Evolutionary conservation across 2,797 vertebrate genomes (phyloP), one percentile per base, ranked within the genome.

Genomic region (Setipinna tenuifilis): DNA sequence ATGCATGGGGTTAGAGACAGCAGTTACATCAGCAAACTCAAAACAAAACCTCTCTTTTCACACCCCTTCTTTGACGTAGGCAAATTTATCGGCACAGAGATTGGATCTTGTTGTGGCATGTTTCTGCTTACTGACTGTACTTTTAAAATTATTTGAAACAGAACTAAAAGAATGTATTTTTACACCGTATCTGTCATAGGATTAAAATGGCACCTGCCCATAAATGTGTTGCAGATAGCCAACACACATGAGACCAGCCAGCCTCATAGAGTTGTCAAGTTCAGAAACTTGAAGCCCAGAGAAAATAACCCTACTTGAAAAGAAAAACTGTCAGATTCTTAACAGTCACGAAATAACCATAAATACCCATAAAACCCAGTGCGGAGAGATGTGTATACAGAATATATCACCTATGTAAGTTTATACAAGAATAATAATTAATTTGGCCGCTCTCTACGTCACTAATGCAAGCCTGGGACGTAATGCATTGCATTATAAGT

Each of bases 291-390:
- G 71, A 78, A 19, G 71, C 41, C 71, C 41, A 44, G 68, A 48
- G 58, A 86, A 87, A 87, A 86, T 83, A 87, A 59, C 85, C 14
- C 35, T 46, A 83, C 78, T 81, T 82, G 57, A 81, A 68, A 85
- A 78, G 82, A 80, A 84, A 87, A 88, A 87, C 59, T 87, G 65
- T 82, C 83, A 86, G 88, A 87, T 87, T 87, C 84, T 81, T 87
- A 85, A 83, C 83, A 83, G 85, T 88, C 84, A 75, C 82, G 81
- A 88, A 87, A 83, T 84, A 84, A 78, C 86, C 84, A 83, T 82
- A 86, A 89, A 89, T 89, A 88, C 68, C 81, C 83, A 88, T 86
- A 85, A 84, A 85, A 84, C 86, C 57, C 86, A 21, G 85, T 75
- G 88, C 83, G n/a, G 25, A 84, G 58, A 83, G 82, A 82, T 88